Evolutionary conservation across 2,888 invertebrate genomes (phyloP).

Genomic region (Neuroscelio doddi): DNA sequence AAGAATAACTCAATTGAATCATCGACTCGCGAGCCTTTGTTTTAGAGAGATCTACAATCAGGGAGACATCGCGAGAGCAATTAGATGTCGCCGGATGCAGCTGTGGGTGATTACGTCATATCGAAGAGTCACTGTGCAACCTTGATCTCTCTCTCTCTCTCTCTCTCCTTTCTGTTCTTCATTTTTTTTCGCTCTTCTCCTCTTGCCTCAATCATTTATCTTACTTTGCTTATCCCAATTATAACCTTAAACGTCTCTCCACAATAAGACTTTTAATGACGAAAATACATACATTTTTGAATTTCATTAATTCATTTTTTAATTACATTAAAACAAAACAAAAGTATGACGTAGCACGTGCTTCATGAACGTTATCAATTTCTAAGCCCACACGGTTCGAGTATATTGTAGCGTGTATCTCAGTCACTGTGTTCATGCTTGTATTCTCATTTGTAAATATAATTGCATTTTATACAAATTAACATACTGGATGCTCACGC

Average conservation of each 20-base stretch:
- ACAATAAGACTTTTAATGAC: too few relatives aligned
- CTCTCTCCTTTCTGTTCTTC: conserved; percentile 21
- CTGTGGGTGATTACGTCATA: conserved; percentile 68
- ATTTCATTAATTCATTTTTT: too few relatives aligned
- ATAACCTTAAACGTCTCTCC: not conserved
- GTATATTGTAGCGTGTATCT: conserved; percentile 21
- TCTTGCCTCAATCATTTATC: conserved; percentile 18
- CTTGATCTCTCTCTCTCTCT: conserved; percentile 61
- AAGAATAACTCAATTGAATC: conserved; percentile 25
- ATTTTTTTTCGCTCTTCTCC: conserved; percentile 24
- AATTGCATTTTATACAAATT: conserved; percentile 43
- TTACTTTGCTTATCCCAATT: conserved; percentile 2
- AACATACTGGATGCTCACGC: conserved; percentile 42
- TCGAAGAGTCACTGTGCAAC: conserved; percentile 59
- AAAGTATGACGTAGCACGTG: conserved; percentile 2
- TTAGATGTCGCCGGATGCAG: conserved; percentile 70
- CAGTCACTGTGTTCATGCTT: conserved; percentile 35
- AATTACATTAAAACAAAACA: too few relatives aligned
- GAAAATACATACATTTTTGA: too few relatives aligned
- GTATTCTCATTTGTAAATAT: conserved; percentile 46
- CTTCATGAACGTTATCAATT: too few relatives aligned
- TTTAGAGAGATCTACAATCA: conserved; percentile 24
- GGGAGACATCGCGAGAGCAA: conserved; percentile 57
- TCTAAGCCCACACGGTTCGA: conserved; percentile 12
- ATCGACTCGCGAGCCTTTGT: conserved; percentile 31